Base-by-base conservation (phyloP, 2,113 vertebrate genomes). In the Octodon degus region DNA sequence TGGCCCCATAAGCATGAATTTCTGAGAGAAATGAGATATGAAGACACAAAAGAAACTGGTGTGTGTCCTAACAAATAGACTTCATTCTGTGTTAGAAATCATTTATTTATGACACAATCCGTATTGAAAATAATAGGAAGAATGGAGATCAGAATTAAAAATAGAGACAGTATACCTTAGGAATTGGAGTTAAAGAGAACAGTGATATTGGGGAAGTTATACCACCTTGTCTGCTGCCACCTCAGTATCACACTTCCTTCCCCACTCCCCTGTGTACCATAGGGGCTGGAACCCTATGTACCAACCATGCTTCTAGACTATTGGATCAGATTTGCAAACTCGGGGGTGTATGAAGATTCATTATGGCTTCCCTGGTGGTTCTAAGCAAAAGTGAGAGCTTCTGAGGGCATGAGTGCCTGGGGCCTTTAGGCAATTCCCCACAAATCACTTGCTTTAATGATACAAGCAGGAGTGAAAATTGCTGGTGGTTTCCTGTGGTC, bases 391-490 rank as follows among this genome's bases (percentile, higher is more conserved):
- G 53, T 76, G 24, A 83, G 74, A 43, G 65, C n/a, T 72, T 95
- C n/a, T 72, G 22, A 10, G 89, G 32, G 82, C 62, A 86, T 10
- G 24, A 50, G 19, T 96, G 60, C 68, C 16, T 84, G 79, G 27
- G 68, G 79, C 34, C 60, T 87, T 53, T 90, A 47, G 58, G 27
- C 32, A 93, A 95, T 95, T 91, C 88, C 72, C 74, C 93, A 86
- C 30, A 91, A 91, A 95, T 89, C 90, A 88, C 67, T 40, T 37
- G 8, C 65, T 89, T 93, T 95, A 83, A 94, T 82, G 68, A 87
- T 43, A 86, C 32, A 83, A 79, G 37, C 74, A 86, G 43, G 77
- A 16, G 32, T 93, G 80, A 93, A 96, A 89, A 93, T 43, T 96
- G 74, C 67, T 72, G 55, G 67, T 91, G n/a, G 60, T 93, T 94